These are phyloP conservation scores for Wiebesia pumilae DNA, from an alignment of 1,140 invertebrate genomes.

Conservation along the genomic window DNA sequence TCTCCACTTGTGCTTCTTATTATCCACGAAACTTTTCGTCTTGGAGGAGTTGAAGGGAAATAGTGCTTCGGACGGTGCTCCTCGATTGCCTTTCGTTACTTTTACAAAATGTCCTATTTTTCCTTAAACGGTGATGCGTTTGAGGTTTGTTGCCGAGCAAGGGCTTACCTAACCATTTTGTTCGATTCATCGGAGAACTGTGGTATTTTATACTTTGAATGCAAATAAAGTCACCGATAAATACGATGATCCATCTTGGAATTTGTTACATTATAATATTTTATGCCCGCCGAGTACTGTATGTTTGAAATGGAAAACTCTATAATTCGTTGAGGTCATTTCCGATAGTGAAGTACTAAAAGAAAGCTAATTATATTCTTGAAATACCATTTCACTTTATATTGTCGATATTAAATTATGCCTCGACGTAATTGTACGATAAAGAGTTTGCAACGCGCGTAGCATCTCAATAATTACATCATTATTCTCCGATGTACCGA, in stretches of 20 bases:
- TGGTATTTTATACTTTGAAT: background rate
- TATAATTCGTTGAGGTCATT: background rate
- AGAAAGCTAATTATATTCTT: no score
- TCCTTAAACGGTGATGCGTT: background rate
- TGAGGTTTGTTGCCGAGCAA: background rate
- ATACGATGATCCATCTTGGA: background rate
- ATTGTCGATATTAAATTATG: no score
- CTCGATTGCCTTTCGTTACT: background rate
- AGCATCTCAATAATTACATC: no score
- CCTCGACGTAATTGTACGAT: no score
- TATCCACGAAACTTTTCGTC: slow-evolving; percentile 17
- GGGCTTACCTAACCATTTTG: no score
- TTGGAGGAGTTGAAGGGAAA: slow-evolving; percentile 33
- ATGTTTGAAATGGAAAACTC: background rate
- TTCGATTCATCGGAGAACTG: background rate
- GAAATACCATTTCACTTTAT: no score
- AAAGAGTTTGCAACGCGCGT: no score
- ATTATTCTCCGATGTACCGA: no score
- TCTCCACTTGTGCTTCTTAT: slow-evolving; percentile 10
- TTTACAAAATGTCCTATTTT: background rate
- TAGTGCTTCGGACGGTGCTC: background rate
- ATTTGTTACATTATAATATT: background rate
- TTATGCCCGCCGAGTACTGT: background rate
- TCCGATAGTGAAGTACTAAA: background rate
- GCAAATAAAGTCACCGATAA: slow-evolving; percentile 14